Conservation (phyloP, 2,888 invertebrate genomes). For the Agriopis marginaria region DNA sequence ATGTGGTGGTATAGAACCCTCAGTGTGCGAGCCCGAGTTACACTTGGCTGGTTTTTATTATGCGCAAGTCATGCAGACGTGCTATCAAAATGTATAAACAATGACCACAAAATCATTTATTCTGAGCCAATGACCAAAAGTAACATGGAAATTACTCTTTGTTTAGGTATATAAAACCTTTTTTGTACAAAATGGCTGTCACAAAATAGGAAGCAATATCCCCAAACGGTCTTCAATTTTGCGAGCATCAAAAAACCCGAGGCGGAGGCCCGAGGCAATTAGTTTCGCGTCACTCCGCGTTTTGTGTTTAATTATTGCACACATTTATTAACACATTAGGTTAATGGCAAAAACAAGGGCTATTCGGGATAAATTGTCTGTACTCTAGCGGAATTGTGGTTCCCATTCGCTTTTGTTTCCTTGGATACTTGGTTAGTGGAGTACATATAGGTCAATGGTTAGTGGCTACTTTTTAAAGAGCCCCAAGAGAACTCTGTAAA, state of each 20-base stretch:
- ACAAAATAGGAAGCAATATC: conserved; percentile 23
- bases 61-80: too few species aligned
- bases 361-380: conserved; percentile 77
- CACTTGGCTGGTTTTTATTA: too few species aligned
- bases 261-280: conserved; percentile 68
- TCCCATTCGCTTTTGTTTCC: conserved; percentile 18
- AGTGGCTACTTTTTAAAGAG: neutral
- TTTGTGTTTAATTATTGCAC: conserved; percentile 80
- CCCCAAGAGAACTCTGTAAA: neutral
- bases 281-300: conserved; percentile 68
- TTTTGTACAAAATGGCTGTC: conserved; percentile 1
- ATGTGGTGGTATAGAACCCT: too few species aligned
- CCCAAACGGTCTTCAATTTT: conserved; percentile 32
- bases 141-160: too few species aligned
- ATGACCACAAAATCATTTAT: too few species aligned
- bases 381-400: conserved; percentile 43
- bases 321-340: conserved; percentile 83
- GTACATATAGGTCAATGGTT: too few species aligned
- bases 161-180: neutral
- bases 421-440: conserved; percentile 14
- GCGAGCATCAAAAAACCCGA: conserved; percentile 30
- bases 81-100: too few species aligned
- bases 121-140: too few species aligned
- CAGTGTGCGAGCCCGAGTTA: too few species aligned
- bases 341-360: conserved; percentile 78